phyloP scores from a whole-genome alignment of 2,888 invertebrate genomes.

The Caenorhabditis sp. region DNA sequence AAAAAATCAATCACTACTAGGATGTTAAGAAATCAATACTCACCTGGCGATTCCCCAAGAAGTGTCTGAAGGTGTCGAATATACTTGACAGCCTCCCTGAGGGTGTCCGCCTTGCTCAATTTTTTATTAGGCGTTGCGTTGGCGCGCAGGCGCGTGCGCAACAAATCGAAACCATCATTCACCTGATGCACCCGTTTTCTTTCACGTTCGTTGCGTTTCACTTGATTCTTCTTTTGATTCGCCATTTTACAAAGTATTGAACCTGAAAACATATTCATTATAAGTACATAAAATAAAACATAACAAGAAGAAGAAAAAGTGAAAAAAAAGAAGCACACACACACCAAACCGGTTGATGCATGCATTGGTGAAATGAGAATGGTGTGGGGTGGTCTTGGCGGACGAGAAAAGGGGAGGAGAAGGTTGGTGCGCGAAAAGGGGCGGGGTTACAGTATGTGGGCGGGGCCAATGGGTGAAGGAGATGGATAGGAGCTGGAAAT shows the following conservation, averaged over 20 bases:
- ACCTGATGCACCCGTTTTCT: conserved; percentile 55
- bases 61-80: conserved; percentile 40
- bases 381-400: neutral
- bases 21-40: neutral
- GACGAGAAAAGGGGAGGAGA: neutral
- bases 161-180: conserved; percentile 49
- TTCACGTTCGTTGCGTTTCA: conserved; percentile 50
- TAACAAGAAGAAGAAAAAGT: neutral
- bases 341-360: conserved; percentile 2
- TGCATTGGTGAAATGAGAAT: neutral
- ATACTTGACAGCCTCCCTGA: conserved; percentile 50
- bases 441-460: neutral
- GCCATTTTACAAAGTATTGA: conserved; percentile 9
- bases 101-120: conserved; percentile 55
- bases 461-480: too few relatives aligned
- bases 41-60: conserved; percentile 6
- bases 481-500: too few relatives aligned
- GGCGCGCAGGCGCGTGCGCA: conserved; percentile 35
- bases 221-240: conserved; percentile 44
- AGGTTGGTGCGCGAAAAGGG: neutral
- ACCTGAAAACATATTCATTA: neutral
- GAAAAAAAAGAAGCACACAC: neutral
- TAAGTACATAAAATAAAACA: neutral
- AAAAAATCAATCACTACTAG: too few relatives aligned
- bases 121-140: conserved; percentile 44